Percentiles rank a stretch among this genome's conserved stretches.
Conservation (phyloP, 2,113 vertebrate genomes). For the Strigops habroptila region DNA sequence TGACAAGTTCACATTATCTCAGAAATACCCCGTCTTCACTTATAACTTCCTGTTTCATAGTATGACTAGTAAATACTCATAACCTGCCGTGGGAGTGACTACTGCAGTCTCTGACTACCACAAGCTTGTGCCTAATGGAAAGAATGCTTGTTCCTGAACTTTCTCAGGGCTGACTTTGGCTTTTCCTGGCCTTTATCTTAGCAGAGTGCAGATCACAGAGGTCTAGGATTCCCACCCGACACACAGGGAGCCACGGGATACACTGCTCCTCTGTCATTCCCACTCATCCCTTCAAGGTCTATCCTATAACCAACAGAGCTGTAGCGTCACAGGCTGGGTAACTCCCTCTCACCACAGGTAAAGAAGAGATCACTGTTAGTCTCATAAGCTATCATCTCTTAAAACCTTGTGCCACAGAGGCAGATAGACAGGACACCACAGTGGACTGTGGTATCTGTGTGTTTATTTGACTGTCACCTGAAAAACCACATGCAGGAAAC, state of each 20-base stretch:
- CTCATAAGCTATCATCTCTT: background rate
- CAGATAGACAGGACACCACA: background rate
- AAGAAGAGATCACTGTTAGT: background rate
- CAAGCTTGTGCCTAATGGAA: background rate
- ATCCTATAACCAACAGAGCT: background rate
- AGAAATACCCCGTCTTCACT: background rate
- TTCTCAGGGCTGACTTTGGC: background rate
- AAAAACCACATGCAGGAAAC: background rate
- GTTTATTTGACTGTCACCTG: background rate
- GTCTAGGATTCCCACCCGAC: background rate
- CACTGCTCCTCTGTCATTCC: background rate
- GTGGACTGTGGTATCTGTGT: background rate
- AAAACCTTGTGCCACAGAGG: background rate
- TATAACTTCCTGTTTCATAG: background rate
- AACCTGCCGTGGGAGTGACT: background rate
- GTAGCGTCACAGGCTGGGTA: background rate
- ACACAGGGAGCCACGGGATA: background rate
- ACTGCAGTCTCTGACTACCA: background rate
- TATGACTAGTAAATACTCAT: background rate
- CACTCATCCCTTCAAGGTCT: background rate
- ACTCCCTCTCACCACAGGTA: background rate
- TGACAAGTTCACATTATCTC: background rate
- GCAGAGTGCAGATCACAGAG: background rate
- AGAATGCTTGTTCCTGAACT: background rate
- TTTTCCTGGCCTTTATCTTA: background rate